Conservation (phyloP, 2,888 invertebrate species). For the Conchocele bisecta region DNA sequence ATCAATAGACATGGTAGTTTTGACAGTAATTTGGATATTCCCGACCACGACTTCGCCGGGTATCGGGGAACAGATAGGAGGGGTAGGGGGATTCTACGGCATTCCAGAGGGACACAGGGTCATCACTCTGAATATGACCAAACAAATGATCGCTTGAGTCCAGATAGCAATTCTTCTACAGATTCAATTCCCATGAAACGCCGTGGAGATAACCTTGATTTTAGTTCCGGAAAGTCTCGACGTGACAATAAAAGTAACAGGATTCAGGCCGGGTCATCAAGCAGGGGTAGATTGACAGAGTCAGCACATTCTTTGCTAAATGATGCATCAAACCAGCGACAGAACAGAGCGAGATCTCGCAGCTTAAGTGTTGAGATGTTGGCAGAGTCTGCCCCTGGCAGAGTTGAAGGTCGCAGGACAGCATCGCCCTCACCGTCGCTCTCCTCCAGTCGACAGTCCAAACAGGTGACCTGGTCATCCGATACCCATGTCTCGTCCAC, state of each 20-base stretch:
- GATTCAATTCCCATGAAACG: conserved; percentile 48
- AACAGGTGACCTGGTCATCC: conserved; percentile 4
- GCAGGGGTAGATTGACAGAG: not conserved
- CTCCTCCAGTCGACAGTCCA: not conserved
- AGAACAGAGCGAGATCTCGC: conserved; percentile 8
- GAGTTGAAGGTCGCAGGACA: not conserved
- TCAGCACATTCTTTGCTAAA: conserved; percentile 10
- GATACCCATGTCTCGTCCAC: conserved; percentile 2
- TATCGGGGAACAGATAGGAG: no score
- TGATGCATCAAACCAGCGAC: conserved; percentile 16
- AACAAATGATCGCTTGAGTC: conserved; percentile 34
- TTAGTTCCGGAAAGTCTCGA: conserved; percentile 32
- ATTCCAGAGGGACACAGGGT: conserved; percentile 7
- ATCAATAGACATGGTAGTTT: conserved; percentile 54
- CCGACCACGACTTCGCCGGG: not conserved
- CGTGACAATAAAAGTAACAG: conserved; percentile 28
- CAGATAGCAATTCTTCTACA: conserved; percentile 50
- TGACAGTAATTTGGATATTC: conserved; percentile 32
- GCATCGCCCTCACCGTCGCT: not conserved
- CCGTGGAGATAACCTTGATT: conserved; percentile 31
- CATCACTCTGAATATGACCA: conserved; percentile 3
- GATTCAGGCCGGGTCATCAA: not conserved
- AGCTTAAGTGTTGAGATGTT: conserved; percentile 24
- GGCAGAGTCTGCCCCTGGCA: conserved; percentile 1
- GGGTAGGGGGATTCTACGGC: conserved; percentile 29